Base-by-base conservation (phyloP, 2,113 vertebrate genomes). In the Alectura lathami region DNA sequence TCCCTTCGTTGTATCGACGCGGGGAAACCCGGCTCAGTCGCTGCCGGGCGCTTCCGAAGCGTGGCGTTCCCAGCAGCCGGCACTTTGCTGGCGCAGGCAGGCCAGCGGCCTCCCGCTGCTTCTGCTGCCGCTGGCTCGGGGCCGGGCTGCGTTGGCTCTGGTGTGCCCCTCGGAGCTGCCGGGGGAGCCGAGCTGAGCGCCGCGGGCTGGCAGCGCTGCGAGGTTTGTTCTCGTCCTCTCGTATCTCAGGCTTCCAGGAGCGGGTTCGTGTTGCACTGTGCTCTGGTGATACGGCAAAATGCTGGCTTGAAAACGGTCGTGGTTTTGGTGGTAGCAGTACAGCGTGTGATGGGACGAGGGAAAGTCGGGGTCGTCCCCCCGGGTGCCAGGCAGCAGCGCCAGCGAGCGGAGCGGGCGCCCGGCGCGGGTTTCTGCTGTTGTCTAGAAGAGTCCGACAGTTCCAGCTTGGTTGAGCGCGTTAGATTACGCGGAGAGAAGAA, bases 181-280 rank as follows among this genome's bases (percentile, higher is more conserved):
- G 84, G 88, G 81, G 93, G 76, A 92, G 73, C 63, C 43, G 93
- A 13, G 76, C 38, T 60, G 84, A 93, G 84, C 95, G 69, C 24
- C 43, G 59, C 59, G 92, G 94, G 85, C 78, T 86, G 72, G 86
- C 59, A 48, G 76, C 29, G 34, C 23, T 45, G 83, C 42, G 59
- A 30, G 26, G 48, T 34, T 94, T 42, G 13, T 32, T 91, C 18
- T 75, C 94, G 96, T 96, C 94, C 94, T 96, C 75, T 93, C 89
- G 50, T 93, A 13, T 95, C 93, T 72, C 85, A 91, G 83, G 94
- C 78, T 96, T 97, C 94, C 88, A 91, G 94, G 89, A 96, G 74
- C 94, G 83, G 89, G 82, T 91, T 97, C 3, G 8, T 88, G 64
- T 96, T 96, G 94, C 94, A 94, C 94, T 97, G 93, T 94, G 76